Evolutionary conservation across 1,140 invertebrate species (phyloP).

Genomic region (Helicoverpa armigera): DNA sequence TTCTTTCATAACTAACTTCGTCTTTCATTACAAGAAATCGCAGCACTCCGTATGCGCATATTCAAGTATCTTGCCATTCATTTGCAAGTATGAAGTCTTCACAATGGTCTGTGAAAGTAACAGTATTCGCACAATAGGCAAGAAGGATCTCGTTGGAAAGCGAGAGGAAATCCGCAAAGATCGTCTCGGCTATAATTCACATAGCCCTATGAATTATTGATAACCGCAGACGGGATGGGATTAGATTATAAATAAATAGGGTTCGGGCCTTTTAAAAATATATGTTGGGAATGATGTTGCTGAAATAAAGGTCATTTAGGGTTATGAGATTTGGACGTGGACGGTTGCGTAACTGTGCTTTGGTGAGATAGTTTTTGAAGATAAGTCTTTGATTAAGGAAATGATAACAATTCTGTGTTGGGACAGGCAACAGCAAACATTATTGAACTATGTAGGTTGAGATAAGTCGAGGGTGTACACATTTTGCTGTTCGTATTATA

Average conservation of each 20-base stretch:
- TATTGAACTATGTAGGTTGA: too few relatives aligned
- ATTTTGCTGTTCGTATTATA: too few relatives aligned
- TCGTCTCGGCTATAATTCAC: constrained; percentile 70
- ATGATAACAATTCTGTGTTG: background rate
- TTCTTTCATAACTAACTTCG: constrained; percentile 7
- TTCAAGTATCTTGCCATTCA: constrained; percentile 34
- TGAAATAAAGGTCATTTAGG: constrained; percentile 18
- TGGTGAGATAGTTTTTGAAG: background rate
- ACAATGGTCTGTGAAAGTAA: constrained; percentile 37
- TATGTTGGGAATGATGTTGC: constrained; percentile 12
- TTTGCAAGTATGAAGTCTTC: constrained; percentile 36
- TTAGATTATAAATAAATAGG: constrained; percentile 75
- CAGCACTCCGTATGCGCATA: constrained; percentile 33
- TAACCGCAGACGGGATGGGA: constrained; percentile 53
- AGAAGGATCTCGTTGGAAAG: constrained; percentile 56
- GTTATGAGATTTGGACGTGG: constrained; percentile 9
- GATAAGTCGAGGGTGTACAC: too few relatives aligned
- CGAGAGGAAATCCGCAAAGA: constrained; percentile 71
- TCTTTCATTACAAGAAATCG: constrained; percentile 20
- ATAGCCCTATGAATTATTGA: constrained; percentile 75
- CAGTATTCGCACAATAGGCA: constrained; percentile 37
- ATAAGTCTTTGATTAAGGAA: background rate
- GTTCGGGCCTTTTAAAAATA: constrained; percentile 42
- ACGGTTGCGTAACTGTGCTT: background rate
- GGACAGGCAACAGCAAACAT: too few relatives aligned